Evolutionary conservation across 2,888 invertebrate genomes (phyloP).

Genomic region (Scelioninae gen. 2): DNA sequence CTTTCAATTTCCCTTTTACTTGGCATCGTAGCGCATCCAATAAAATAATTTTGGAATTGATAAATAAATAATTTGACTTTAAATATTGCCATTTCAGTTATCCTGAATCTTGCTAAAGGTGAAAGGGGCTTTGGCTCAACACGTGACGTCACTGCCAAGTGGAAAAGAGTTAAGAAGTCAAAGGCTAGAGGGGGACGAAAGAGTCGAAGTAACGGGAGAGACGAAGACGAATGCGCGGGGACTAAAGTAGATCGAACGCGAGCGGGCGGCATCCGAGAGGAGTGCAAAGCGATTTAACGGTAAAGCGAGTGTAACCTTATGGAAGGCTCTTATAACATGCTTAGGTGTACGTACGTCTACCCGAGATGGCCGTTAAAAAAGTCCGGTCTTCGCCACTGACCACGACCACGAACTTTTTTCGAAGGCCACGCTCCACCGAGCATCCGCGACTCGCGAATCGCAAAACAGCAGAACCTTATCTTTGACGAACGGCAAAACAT

Average conservation of each 20-base stretch:
- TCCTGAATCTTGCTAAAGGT: conserved; percentile 60
- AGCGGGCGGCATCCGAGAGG: conserved; percentile 62
- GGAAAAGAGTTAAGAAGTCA: conserved; percentile 59
- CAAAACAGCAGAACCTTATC: conserved; percentile 27
- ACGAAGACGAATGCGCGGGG: conserved; percentile 54
- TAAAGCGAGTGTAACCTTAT: conserved; percentile 72
- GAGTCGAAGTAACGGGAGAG: not conserved
- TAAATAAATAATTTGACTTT: conserved; percentile 44
- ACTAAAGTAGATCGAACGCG: conserved; percentile 66
- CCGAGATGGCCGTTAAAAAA: conserved; percentile 36
- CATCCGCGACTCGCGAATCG: conserved; percentile 33
- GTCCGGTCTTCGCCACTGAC: conserved; percentile 59
- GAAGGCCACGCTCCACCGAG: conserved; percentile 50
- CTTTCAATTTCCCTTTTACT: too few relatives aligned
- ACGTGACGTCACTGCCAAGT: conserved; percentile 60
- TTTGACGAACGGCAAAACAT: conserved; percentile 27
- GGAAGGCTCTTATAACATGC: conserved; percentile 61
- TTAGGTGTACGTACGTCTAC: conserved; percentile 43
- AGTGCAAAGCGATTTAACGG: conserved; percentile 69
- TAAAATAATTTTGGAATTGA: not conserved
- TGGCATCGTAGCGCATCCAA: too few relatives aligned
- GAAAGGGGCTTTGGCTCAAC: conserved; percentile 61
- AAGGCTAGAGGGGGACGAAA: conserved; percentile 46
- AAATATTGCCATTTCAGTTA: conserved; percentile 33
- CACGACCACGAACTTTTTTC: conserved; percentile 58